Conservation (phyloP, 2,797 vertebrate species). For the Poecilia picta region DNA sequence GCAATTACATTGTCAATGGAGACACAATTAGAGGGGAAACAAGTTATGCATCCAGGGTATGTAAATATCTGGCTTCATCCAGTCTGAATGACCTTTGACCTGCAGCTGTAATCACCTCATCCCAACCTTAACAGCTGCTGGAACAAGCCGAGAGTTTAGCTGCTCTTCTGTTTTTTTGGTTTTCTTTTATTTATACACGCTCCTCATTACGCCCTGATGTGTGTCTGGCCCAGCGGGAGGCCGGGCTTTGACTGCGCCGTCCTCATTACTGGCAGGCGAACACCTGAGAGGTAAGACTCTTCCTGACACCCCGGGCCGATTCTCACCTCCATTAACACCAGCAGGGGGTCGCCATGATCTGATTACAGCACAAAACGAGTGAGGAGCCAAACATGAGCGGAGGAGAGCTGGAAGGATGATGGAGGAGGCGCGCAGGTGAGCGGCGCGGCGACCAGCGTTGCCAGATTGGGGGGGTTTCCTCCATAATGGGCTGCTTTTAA, state of each 20-base stretch:
- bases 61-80: neutral
- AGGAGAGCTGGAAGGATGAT: slow-evolving; percentile 42
- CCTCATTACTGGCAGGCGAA: slow-evolving; percentile 79
- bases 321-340: slow-evolving; percentile 83
- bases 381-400: slow-evolving; percentile 59
- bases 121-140: slow-evolving; percentile 67
- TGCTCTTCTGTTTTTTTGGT: neutral
- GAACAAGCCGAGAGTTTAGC: slow-evolving; percentile 56
- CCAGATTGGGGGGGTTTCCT: no score
- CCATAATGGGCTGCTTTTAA: no score
- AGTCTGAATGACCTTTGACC: neutral
- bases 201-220: slow-evolving; percentile 71
- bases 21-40: neutral
- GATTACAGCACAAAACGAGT: slow-evolving; percentile 72
- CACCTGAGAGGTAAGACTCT: slow-evolving; percentile 83
- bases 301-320: slow-evolving; percentile 79
- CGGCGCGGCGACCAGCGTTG: slow-evolving; percentile 10
- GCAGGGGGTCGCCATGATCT: slow-evolving; percentile 76
- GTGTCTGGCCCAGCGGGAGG: slow-evolving; percentile 67
- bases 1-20: no score
- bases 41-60: neutral
- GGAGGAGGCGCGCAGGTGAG: slow-evolving; percentile 32
- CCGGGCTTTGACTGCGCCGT: slow-evolving; percentile 72
- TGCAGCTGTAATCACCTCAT: slow-evolving; percentile 21
- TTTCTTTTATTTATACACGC: slow-evolving; percentile 59